Evolutionary conservation across 92 coral and sea anemone species (phyloP), one percentile per base, ranked within the genome.

Genomic region (Actinostola sp.): DNA sequence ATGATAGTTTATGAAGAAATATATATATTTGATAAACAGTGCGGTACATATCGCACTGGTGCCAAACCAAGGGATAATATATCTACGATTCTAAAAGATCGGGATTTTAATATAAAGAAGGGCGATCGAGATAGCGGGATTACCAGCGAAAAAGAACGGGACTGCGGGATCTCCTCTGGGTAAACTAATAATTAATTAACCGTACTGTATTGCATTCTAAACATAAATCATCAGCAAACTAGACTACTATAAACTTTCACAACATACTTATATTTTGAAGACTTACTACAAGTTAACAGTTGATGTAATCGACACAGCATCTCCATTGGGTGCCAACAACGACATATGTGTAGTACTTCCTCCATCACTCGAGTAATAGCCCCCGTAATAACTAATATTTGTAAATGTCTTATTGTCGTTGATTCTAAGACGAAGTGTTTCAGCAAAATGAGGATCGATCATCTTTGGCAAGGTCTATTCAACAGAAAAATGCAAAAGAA

Each of bases 271-370:
- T 2, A 48, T 9, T 14, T 9, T 17, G 16, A n/a, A 13, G 6
- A 57, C 92, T 90, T 70, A 79, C 92, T 77, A 73, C 0, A 73
- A 57, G 69, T 91, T 91, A 35, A 91, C 84, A 26, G 97, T 93
- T 7, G 90, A 83, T 11, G 98, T 89, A 8, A 88, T 89, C 19
- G 98, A 81, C 29, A 93, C 98, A 19, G 98, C 96, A 62, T 93
- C 96, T 16, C 98, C 98, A 67, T 93, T 89, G 33, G 81, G 91
- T 16, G 96, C 93, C 70, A 93, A 43, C 44, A 93, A 76, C 2
- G 98, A 93, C 66, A 89, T 32, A 38, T 93, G 98, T 5, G 96
- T 80, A 6, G 98, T 93, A 12, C 92, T 86, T 13, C 96, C 90
- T 7, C 84, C 70, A 0, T 72, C 91, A n/a, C 72, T 61, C 1